A percentile compares a stretch with the other conserved stretches of the same genome.
These are phyloP conservation scores for Saccostrea cuccullata DNA, from an alignment of 1,140 invertebrate species.

Conservation along the genomic window DNA sequence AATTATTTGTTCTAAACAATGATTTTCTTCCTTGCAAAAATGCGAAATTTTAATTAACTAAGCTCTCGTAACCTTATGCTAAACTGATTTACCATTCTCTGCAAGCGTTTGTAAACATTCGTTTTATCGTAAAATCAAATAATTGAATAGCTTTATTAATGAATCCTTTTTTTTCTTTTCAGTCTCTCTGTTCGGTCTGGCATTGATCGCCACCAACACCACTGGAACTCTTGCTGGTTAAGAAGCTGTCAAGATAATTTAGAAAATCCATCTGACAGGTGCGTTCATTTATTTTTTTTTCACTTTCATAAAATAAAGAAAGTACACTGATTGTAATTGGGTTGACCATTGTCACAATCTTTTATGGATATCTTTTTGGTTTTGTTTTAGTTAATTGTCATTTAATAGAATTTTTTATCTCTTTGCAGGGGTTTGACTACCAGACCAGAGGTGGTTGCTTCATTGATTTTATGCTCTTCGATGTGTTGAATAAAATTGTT, in stretches of 20 bases:
- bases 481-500: constrained; percentile 20
- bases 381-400: background rate
- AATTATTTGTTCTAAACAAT: no score
- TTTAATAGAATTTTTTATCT: background rate
- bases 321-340: no score
- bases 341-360: no score
- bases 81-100: no score
- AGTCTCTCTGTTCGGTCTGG: constrained; percentile 20
- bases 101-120: no score
- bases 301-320: no score
- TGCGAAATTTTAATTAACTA: no score
- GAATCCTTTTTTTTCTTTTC: background rate
- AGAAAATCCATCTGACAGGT: constrained; percentile 8
- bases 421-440: background rate
- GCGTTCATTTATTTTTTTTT: background rate
- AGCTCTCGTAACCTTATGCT: no score
- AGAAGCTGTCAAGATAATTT: background rate
- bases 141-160: background rate
- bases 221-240: constrained; percentile 16
- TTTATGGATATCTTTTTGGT: no score
- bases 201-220: constrained; percentile 17
- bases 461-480: background rate
- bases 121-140: no score
- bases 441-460: constrained; percentile 2
- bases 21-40: no score